These are phyloP conservation scores for Ceratotherium simum DNA, from an alignment of 2,113 vertebrate genomes.

Conservation along the genomic window DNA sequence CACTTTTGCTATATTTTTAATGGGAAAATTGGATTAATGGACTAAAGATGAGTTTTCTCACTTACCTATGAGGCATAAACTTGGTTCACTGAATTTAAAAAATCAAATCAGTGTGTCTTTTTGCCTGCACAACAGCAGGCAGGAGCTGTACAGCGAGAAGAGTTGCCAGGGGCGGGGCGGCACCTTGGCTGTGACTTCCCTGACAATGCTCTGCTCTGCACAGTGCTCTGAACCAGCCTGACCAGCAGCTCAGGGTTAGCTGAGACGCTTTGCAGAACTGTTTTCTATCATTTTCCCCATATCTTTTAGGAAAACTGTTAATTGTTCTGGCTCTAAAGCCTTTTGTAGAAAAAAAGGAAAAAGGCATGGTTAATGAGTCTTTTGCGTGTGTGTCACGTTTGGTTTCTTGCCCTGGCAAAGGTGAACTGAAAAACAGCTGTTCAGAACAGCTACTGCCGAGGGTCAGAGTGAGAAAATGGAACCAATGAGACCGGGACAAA, in stretches of 20 bases:
- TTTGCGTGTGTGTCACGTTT: not conserved
- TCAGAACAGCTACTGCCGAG: not conserved
- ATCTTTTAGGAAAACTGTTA: not conserved
- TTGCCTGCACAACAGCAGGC: not conserved
- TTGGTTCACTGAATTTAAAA: not conserved
- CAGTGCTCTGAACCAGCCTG: not conserved
- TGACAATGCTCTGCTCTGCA: not conserved
- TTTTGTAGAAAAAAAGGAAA: not conserved
- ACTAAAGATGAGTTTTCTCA: conserved; percentile 20
- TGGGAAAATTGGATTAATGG: not conserved
- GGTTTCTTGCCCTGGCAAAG: not conserved
- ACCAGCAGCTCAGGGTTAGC: not conserved
- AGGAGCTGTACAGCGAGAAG: not conserved
- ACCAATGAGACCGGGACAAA: not conserved
- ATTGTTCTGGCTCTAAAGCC: not conserved
- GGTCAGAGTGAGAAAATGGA: not conserved
- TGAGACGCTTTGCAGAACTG: not conserved
- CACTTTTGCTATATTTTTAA: not conserved
- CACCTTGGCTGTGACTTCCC: not conserved
- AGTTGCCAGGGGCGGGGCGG: not conserved
- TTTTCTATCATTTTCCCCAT: not conserved
- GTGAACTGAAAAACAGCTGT: not conserved
- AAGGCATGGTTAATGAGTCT: not conserved
- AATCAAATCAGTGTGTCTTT: not conserved
- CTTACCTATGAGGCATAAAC: not conserved